These are phyloP conservation scores for Ceryle rudis DNA, from an alignment of 2,797 vertebrate genomes.

Conservation along the genomic window DNA sequence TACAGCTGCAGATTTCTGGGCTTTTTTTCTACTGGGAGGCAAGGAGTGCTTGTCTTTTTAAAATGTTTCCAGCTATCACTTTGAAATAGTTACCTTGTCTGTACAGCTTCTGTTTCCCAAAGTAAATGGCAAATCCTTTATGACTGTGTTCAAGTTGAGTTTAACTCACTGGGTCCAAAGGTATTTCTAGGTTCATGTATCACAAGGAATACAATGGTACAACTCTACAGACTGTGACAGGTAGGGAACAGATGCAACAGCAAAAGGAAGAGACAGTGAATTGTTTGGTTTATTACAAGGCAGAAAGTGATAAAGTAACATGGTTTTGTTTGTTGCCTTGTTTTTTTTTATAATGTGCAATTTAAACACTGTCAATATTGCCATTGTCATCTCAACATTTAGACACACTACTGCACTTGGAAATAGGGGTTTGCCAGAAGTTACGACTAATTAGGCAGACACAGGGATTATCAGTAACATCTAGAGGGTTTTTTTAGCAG, in stretches of 20 bases:
- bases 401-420: not conserved
- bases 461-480: not conserved
- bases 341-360: not conserved
- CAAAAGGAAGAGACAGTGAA: not conserved
- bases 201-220: not conserved
- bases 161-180: conserved; percentile 42
- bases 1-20: not conserved
- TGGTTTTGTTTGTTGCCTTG: not conserved
- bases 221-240: not conserved
- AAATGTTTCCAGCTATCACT: not conserved
- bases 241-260: not conserved
- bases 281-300: not conserved
- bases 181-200: conserved; percentile 4
- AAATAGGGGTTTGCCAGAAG: conserved; percentile 25
- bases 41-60: not conserved
- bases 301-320: not conserved
- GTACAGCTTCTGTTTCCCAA: not conserved
- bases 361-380: not conserved
- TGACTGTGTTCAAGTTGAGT: conserved; percentile 37
- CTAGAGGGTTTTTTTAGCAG: not conserved
- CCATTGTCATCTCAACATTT: not conserved
- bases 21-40: not conserved
- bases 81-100: conserved; percentile 29
- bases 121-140: conserved; percentile 37
- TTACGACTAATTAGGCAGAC: conserved; percentile 5